Evolutionary conservation across 2,113 vertebrate genomes (phyloP).

Genomic region (Ammodramus savannarum): DNA sequence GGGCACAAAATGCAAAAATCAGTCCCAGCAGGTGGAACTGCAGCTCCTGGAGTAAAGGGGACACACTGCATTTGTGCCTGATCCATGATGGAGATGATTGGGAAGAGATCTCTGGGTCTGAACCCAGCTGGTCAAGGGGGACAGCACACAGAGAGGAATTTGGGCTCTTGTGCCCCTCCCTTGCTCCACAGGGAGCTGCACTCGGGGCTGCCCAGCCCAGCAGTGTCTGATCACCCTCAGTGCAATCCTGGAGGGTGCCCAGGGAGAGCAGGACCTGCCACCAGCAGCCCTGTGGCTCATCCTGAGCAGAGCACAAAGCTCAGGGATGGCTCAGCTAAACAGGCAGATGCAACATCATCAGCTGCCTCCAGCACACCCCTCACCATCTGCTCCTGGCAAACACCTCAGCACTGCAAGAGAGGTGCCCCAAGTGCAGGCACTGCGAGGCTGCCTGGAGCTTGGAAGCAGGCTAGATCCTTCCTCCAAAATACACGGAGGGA

Average conservation of each 20-base stretch:
- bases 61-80: not conserved
- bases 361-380: not conserved
- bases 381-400: not conserved
- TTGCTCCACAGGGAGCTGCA: not conserved
- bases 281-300: not conserved
- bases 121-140: not conserved
- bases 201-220: not conserved
- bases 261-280: not conserved
- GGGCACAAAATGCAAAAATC: not conserved
- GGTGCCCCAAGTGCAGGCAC: not conserved
- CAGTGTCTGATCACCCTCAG: not conserved
- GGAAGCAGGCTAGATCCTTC: not conserved
- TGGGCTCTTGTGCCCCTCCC: not conserved
- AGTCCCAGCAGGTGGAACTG: not conserved
- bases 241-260: not conserved
- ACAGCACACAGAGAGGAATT: not conserved
- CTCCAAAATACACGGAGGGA: not conserved
- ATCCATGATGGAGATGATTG: fast-evolving
- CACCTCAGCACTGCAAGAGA: not conserved
- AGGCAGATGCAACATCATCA: not conserved
- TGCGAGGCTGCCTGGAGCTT: not conserved
- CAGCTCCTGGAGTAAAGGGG: not conserved
- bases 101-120: not conserved
- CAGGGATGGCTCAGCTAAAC: not conserved
- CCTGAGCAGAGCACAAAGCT: not conserved